Percentiles rank a stretch among this genome's conserved stretches.
phyloP scores from a whole-genome alignment of 2,888 invertebrate genomes.

The Drosophila rubida region DNA sequence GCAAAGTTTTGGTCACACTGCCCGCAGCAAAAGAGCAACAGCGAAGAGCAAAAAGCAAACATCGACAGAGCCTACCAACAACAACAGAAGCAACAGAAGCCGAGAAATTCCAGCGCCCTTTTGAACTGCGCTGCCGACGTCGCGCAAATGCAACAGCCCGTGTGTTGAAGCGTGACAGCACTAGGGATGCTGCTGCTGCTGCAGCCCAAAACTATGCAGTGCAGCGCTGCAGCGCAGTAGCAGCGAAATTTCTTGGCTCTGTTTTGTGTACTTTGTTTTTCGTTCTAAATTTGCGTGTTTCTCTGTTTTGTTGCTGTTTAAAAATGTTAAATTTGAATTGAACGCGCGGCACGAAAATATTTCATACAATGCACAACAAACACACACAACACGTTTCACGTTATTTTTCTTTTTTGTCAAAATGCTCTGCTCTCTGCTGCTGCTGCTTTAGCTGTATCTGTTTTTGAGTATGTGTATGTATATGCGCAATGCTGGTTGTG shows the following conservation, averaged over 20 bases:
- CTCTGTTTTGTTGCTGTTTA: slow-evolving; percentile 3
- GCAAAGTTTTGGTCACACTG: slow-evolving; percentile 51
- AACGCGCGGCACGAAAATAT: slow-evolving; percentile 34
- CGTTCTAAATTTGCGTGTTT: slow-evolving; percentile 3
- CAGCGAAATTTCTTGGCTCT: slow-evolving; percentile 43
- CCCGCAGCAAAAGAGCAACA: slow-evolving; percentile 2
- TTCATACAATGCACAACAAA: slow-evolving; percentile 12
- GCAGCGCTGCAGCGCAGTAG: slow-evolving; percentile 16
- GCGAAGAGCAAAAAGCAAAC: slow-evolving; percentile 4
- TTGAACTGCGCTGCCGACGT: slow-evolving; percentile 46
- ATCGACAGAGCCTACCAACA: neutral
- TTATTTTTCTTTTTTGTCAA: slow-evolving; percentile 32
- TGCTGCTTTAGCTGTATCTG: slow-evolving; percentile 39
- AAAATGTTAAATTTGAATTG: slow-evolving; percentile 33
- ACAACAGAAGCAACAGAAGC: slow-evolving; percentile 35
- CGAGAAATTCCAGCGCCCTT: slow-evolving; percentile 64
- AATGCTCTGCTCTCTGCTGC: slow-evolving; percentile 23
- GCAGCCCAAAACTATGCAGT: slow-evolving; percentile 38
- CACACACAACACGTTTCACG: slow-evolving; percentile 52
- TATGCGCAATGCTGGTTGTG: slow-evolving; percentile 57
- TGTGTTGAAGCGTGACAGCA: slow-evolving; percentile 57
- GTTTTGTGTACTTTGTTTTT: slow-evolving; percentile 12
- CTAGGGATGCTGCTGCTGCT: slow-evolving; percentile 56
- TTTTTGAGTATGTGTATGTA: slow-evolving; percentile 48
- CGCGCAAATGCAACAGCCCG: slow-evolving; percentile 44